Conservation (phyloP, 1,140 invertebrate species). For the Pantala flavescens region DNA sequence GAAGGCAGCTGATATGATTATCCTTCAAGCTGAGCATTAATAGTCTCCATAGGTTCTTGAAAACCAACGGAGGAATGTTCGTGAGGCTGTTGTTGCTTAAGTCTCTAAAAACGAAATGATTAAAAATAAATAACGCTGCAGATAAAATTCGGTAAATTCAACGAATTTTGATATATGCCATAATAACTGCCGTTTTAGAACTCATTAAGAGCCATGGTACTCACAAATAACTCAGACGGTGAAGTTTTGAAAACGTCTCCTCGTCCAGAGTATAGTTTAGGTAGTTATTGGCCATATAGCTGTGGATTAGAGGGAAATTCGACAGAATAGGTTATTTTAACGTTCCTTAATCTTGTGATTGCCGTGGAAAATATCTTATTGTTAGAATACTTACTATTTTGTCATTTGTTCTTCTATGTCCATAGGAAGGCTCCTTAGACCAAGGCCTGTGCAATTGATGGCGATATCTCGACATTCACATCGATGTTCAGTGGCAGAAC, state of each 20-base stretch:
- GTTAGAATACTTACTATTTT: conserved; percentile 28
- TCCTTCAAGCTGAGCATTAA: conserved; percentile 31
- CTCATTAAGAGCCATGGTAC: neutral
- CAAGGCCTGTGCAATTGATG: conserved; percentile 31
- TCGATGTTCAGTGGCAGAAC: conserved; percentile 26
- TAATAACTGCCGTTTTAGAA: no score
- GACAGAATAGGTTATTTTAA: neutral
- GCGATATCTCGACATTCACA: conserved; percentile 32
- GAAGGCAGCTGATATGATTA: conserved; percentile 29
- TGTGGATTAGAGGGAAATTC: conserved; percentile 23
- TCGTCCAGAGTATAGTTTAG: conserved; percentile 26
- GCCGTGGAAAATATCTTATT: no score
- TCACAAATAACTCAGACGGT: conserved; percentile 11
- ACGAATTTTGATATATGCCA: no score
- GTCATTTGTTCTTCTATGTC: conserved; percentile 31
- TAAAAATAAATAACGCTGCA: neutral
- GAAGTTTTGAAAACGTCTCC: conserved; percentile 25
- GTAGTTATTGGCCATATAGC: conserved; percentile 28
- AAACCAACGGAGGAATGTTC: conserved; percentile 27
- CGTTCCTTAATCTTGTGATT: no score
- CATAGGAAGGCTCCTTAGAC: conserved; percentile 26
- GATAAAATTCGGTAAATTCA: no score
- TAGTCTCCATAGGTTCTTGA: conserved; percentile 31
- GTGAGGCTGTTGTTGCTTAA: conserved; percentile 32
- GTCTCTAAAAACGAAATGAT: conserved; percentile 22